Evolutionary conservation across 2,888 invertebrate genomes (phyloP), one percentile per base, ranked within the genome.

Genomic region (Abscondita cerata): DNA sequence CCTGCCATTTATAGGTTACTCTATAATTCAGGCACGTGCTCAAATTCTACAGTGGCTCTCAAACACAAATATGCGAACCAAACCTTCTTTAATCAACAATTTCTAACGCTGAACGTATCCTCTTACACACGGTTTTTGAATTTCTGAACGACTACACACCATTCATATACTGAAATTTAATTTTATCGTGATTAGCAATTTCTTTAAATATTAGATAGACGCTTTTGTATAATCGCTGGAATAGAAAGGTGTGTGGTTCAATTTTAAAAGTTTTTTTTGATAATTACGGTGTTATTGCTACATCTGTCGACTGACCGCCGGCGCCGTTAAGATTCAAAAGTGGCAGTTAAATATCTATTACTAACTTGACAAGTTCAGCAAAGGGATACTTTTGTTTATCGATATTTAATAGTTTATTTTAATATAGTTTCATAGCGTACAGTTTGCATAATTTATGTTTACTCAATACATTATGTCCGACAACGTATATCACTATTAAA

Each of bases 291-390:
- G 53, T 60, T 60, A 54, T 51, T 55, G 31, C 51, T 44, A 50
- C 60, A 60, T 55, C 60, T 60, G 60, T 55, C 55, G 55, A 44
- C 36, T 46, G 60, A 55, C 60, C 60, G 51, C 60, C 48, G n/a
- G n/a, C n/a, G 59, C 38, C 53, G 38, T 25, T 25, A 25, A 31
- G 52, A 48, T 41, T 48, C 54, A 53, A 13, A 54, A 55, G 55
- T 55, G 53, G 25, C 44, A 38, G 59, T 59, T 59, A 54, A 50
- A 54, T 50, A 59, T 31, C 55, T 48, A 60, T 60, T 60, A 60
- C 48, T 12, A 55, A 48, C 16, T 50, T 51, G 44, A 60, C 34
- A 44, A 53, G 40, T 34, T 34, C 50, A 6, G 25, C 25, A 25
- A 25, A 25, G 6, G 6, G 6, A 25, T 25, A 25, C 2, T 2